Evolutionary conservation across 2,888 invertebrate species (phyloP).

Genomic region (Coenonympha glycerion): DNA sequence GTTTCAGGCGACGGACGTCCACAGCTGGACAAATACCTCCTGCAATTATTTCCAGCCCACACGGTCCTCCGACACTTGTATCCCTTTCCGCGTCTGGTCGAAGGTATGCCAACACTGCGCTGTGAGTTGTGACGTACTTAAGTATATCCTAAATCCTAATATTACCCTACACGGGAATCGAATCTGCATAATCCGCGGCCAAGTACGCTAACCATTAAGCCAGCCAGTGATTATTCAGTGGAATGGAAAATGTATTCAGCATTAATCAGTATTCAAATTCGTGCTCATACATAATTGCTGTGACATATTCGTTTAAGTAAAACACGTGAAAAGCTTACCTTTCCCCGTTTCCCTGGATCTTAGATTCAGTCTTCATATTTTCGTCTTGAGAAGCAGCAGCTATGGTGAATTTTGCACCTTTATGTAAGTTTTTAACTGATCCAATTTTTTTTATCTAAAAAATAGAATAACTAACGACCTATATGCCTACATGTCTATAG

Average conservation of each 20-base stretch:
- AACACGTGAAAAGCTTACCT: slow-evolving; percentile 4
- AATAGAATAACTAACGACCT: neutral
- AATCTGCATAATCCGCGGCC: neutral
- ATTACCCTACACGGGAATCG: too few species aligned
- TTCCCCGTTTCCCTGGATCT: neutral
- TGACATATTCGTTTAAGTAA: slow-evolving; percentile 16
- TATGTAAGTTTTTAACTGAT: slow-evolving; percentile 16
- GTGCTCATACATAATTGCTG: slow-evolving; percentile 24
- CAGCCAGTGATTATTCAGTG: slow-evolving; percentile 4
- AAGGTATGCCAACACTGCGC: too few species aligned
- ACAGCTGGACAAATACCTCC: too few species aligned
- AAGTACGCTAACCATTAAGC: neutral
- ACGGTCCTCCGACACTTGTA: too few species aligned
- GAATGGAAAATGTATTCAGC: slow-evolving; percentile 14
- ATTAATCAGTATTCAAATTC: slow-evolving; percentile 10
- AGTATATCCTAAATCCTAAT: too few species aligned
- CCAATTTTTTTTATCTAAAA: neutral
- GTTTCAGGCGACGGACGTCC: too few species aligned
- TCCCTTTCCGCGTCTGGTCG: too few species aligned
- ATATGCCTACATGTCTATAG: too few species aligned
- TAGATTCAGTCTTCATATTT: slow-evolving; percentile 17
- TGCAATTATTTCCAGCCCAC: too few species aligned
- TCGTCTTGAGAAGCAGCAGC: slow-evolving; percentile 12
- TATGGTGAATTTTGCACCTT: slow-evolving; percentile 2
- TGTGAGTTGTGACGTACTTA: too few species aligned